These are phyloP conservation scores for Neoaliturus tenellus DNA, from an alignment of 2,888 invertebrate species.

Conservation along the genomic window DNA sequence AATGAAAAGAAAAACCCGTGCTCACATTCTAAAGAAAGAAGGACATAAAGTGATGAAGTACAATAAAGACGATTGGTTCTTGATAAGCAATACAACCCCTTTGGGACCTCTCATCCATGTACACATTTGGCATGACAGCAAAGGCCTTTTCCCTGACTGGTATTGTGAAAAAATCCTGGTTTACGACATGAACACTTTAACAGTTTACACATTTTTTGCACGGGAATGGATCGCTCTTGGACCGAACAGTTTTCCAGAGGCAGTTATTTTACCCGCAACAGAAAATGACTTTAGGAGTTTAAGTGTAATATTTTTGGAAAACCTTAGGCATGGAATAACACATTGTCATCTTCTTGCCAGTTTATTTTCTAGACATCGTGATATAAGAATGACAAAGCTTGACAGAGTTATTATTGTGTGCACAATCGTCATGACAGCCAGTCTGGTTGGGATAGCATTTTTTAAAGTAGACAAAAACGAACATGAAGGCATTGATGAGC, in stretches of 20 bases:
- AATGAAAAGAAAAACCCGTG: not conserved
- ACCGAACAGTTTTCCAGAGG: not conserved
- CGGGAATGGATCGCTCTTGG: slow-evolving; percentile 4
- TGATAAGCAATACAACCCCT: not conserved
- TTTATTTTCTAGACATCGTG: not conserved
- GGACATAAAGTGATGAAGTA: not conserved
- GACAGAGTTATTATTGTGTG: not conserved
- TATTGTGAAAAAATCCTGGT: slow-evolving; percentile 6
- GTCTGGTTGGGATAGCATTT: not conserved
- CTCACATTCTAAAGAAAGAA: not conserved
- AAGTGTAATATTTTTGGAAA: not conserved
- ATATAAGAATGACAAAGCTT: slow-evolving; percentile 6
- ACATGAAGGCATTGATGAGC: slow-evolving; percentile 1
- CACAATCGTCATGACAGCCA: not conserved
- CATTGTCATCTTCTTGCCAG: not conserved
- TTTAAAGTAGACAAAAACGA: not conserved
- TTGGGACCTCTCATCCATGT: not conserved
- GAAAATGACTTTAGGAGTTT: not conserved
- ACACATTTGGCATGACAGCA: slow-evolving; percentile 21
- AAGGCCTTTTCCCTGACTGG: not conserved
- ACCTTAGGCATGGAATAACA: not conserved
- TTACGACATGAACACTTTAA: not conserved
- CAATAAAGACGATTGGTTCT: slow-evolving; percentile 7
- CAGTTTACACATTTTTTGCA: not conserved
- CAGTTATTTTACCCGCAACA: not conserved